phyloP scores from a whole-genome alignment of 2,888 invertebrate species.

The Drosophila meridiana region DNA sequence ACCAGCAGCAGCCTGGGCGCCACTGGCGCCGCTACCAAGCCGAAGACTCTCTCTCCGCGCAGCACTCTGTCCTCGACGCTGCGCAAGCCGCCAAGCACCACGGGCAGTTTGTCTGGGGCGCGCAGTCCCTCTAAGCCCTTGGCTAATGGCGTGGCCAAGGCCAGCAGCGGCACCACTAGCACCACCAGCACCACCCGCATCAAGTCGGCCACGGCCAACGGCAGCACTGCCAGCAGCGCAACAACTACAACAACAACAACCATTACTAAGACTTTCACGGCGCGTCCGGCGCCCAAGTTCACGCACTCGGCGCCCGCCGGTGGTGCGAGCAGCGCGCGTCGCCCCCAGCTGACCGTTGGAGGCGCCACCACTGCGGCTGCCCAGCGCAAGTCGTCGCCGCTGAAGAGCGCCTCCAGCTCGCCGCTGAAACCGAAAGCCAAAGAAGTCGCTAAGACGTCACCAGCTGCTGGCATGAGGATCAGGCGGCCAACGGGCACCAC shows the following conservation, averaged over 20 bases:
- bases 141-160: conserved; percentile 56
- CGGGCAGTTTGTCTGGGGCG: conserved; percentile 33
- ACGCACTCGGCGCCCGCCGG: conserved; percentile 51
- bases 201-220: conserved; percentile 49
- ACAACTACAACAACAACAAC: conserved; percentile 60
- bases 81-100: conserved; percentile 69
- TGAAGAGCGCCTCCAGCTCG: conserved; percentile 55
- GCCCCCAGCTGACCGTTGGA: conserved; percentile 41
- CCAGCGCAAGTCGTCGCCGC: conserved; percentile 71
- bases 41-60: conserved; percentile 80
- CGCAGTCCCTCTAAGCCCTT: conserved; percentile 72
- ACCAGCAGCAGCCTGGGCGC: conserved; percentile 32
- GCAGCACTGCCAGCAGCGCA: conserved; percentile 19
- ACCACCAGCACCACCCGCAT: conserved; percentile 44
- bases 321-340: conserved; percentile 63
- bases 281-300: conserved; percentile 81
- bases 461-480: conserved; percentile 44
- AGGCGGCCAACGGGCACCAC: conserved; percentile 53
- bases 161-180: conserved; percentile 2
- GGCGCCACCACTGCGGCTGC: conserved; percentile 31
- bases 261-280: conserved; percentile 79
- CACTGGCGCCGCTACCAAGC: conserved; percentile 56
- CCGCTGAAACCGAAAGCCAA: conserved; percentile 73
- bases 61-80: conserved; percentile 77
- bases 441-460: conserved; percentile 66